Percentiles rank a stretch among this genome's conserved stretches.
These are phyloP conservation scores for Hermetia illucens DNA, from an alignment of 1,140 invertebrate species.

Conservation along the genomic window DNA sequence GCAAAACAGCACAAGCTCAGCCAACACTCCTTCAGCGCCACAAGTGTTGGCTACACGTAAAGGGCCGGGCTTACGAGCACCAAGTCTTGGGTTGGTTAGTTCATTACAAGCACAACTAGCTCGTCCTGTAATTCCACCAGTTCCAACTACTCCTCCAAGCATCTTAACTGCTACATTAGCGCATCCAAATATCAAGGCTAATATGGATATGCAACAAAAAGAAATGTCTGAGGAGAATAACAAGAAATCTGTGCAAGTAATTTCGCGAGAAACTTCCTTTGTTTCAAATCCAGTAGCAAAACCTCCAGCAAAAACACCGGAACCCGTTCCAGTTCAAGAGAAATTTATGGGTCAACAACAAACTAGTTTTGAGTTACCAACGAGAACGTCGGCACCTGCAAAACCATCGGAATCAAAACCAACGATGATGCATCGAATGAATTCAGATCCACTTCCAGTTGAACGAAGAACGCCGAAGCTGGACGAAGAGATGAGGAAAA, in stretches of 20 bases:
- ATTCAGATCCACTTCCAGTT: constrained; percentile 2
- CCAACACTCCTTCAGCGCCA: constrained; percentile 34
- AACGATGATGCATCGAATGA: not conserved
- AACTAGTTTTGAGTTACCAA: not conserved
- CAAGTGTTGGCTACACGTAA: constrained; percentile 17
- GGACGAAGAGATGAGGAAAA: not conserved
- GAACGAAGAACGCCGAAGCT: constrained; percentile 8
- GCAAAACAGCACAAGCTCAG: constrained; percentile 58
- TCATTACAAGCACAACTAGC: constrained; percentile 60
- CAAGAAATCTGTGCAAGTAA: constrained; percentile 21
- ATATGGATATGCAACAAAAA: too few species aligned
- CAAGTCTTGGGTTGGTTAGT: constrained; percentile 49
- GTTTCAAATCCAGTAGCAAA: constrained; percentile 23
- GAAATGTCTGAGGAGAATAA: too few species aligned
- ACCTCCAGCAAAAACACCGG: constrained; percentile 4
- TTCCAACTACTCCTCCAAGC: too few species aligned
- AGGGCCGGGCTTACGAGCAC: constrained; percentile 36
- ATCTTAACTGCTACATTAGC: too few species aligned
- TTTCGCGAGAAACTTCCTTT: constrained; percentile 32
- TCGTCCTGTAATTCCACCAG: constrained; percentile 51
- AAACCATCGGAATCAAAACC: constrained; percentile 3
- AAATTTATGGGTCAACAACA: constrained; percentile 5
- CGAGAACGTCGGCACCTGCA: constrained; percentile 10
- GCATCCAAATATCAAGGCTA: too few species aligned
- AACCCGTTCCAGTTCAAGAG: constrained; percentile 7